Evolutionary conservation across 2,113 vertebrate species (phyloP).

Genomic region (Rhinoderma darwinii): DNA sequence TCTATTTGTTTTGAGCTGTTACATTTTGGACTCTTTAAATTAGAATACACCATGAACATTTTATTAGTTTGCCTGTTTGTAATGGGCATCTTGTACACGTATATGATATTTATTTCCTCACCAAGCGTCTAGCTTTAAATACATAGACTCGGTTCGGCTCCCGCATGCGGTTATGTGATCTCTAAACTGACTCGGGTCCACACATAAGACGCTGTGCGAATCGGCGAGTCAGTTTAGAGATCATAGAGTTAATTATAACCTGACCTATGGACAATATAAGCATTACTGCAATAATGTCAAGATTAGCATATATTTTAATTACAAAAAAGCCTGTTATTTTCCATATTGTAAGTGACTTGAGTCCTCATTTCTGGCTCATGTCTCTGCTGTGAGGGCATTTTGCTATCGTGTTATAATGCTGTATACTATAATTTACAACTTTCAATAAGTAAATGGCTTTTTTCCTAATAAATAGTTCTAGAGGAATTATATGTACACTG

Average conservation of each 20-base stretch:
- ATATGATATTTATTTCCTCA: too few relatives aligned
- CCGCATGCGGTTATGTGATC: too few relatives aligned
- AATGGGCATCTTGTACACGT: too few relatives aligned
- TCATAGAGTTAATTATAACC: neutral
- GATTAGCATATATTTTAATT: neutral
- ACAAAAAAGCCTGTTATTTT: neutral
- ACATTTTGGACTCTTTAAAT: too few relatives aligned
- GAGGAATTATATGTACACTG: neutral
- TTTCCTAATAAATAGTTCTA: neutral
- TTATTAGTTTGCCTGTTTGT: too few relatives aligned
- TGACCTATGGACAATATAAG: neutral
- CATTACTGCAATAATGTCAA: neutral
- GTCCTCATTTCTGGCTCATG: neutral
- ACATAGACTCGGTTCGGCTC: too few relatives aligned
- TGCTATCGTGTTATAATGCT: too few relatives aligned
- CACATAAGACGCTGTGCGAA: too few relatives aligned
- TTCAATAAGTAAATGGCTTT: constrained; percentile 4
- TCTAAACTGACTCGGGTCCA: too few relatives aligned
- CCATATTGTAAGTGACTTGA: neutral
- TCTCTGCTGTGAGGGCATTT: constrained; percentile 4
- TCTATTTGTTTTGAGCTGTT: too few relatives aligned
- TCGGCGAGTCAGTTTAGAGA: neutral
- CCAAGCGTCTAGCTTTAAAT: too few relatives aligned
- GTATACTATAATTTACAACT: constrained; percentile 14
- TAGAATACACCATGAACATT: too few relatives aligned